Evolutionary conservation across 30 jellyfish, hydroid and myxozoan species (phyloP), one percentile per base, ranked within the genome.

Genomic region (Hydractinia echinata): DNA sequence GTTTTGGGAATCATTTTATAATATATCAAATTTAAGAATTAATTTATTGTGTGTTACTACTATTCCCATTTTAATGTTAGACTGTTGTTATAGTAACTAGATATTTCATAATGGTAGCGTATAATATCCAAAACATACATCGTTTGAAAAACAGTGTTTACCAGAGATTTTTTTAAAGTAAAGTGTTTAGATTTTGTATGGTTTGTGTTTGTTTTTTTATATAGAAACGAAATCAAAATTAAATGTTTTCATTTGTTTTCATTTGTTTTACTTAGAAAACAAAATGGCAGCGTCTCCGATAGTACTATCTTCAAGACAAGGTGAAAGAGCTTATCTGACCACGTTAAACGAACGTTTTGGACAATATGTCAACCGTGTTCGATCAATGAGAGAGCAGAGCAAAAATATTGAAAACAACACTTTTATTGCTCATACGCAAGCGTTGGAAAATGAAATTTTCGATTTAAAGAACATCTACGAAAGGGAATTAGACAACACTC

Each of bases 301-400:
- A 14, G 83, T 87, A 60, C 86, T 87, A 19, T 52, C 84, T 4
- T 70, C 85, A 9, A 60, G 96, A 11, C 72, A 68, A 58, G 85
- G 82, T 10, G 96, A 87, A 55, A 78, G 84, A 53, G 96, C 81
- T 52, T 81, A 81, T 55, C 61, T 81, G 72, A 52, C 62, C 73
- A 54, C 86, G 39, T 84, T 89, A n/a, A 89, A 83, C 71, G 96
- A 89, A 44, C 81, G 96, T n/a, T 89, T 89, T 69, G 84, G 76
- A 77, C 19, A 87, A 8, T 89, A 89, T 82, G 89, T 89, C 5
- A 71, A 88, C 30, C 76, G 86, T 52, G 95, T 89, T 4, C 72
- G 94, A 18, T 85, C 84, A 79, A 89, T 89, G 96, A 76, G 96
- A 14, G 96, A 89, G 54, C 95, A 89, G 83, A 77, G 93, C 73